Conservation (phyloP, 2,113 vertebrate genomes). For the Nothobranchius furzeri region DNA sequence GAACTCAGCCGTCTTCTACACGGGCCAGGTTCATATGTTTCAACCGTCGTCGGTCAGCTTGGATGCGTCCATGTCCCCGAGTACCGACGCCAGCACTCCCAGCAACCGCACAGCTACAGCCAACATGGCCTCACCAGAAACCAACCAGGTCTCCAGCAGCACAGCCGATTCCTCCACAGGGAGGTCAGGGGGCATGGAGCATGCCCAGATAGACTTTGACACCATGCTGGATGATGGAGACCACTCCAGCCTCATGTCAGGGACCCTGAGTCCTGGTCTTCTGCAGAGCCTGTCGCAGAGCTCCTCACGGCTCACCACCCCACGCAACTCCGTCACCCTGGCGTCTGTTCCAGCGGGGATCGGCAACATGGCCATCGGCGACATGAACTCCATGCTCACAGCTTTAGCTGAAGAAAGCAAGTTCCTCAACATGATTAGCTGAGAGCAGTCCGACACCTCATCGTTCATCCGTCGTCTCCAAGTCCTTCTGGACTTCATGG, state of each 20-base stretch:
- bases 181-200: slow-evolving; percentile 81
- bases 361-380: slow-evolving; percentile 98
- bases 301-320: slow-evolving; percentile 96
- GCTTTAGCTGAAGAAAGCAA: slow-evolving; percentile 96
- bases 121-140: slow-evolving; percentile 88
- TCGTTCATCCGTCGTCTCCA: slow-evolving; percentile 31
- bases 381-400: slow-evolving; percentile 99
- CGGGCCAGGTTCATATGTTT: slow-evolving; percentile 91
- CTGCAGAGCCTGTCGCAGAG: slow-evolving; percentile 95
- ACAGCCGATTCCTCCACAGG: slow-evolving; percentile 88
- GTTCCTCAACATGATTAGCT: slow-evolving; percentile 97
- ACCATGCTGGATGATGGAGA: slow-evolving; percentile 96
- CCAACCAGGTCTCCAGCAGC: slow-evolving; percentile 96
- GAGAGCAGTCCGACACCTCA: slow-evolving; percentile 62
- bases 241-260: slow-evolving; percentile 95
- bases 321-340: slow-evolving; percentile 92
- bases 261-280: slow-evolving; percentile 92
- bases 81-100: slow-evolving; percentile 55
- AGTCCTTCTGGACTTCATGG: slow-evolving; percentile 53
- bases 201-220: slow-evolving; percentile 94
- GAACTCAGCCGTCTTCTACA: slow-evolving; percentile 84
- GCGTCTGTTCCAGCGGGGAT: slow-evolving; percentile 90
- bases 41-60: slow-evolving; percentile 81
- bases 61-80: slow-evolving; percentile 74
- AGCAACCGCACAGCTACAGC: slow-evolving; percentile 70